Evolutionary conservation across 2,113 vertebrate genomes (phyloP), one percentile per base, ranked within the genome.

Genomic region (Megaleporinus macrocephalus): DNA sequence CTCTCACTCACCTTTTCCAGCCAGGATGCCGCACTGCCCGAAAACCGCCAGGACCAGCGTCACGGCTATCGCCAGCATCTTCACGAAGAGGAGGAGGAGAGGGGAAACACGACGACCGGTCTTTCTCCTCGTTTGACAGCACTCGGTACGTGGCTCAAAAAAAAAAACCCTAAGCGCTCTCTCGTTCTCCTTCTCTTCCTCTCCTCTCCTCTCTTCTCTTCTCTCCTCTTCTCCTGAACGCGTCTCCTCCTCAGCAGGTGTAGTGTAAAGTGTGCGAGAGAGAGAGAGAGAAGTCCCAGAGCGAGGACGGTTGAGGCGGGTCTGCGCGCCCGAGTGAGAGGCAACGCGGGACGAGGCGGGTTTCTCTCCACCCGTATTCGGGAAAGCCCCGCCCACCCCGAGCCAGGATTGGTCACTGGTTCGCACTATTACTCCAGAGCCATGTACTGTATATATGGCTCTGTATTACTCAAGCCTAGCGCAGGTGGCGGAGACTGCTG

Each of bases 1-100:
- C 15, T 18, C 15, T 12, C 57, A 44, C 91, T 76, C 92, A 94
- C 93, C 93, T 93, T 93, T 94, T 86, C 92, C 91, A 26, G 85
- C 88, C 74, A 89, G 33, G 51, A 88, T 85, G 77, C 86, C 85
- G 85, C 85, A 87, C 78, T 85, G 87, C 80, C 87, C 88, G 82
- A 78, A 90, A 27, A 91, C 5, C 65, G 92, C 90, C 83, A 90
- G 90, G 62, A 91, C 27, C 65, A 92, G 78, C 80, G 80, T 22
- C 26, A 87, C 62, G 22, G 87, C 79, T 84, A 92, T 75, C 82
- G 85, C 73, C 82, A 84, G 65, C 66, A 33, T 85, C 73, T 86
- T 86, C 90, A 92, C 92, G 88, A 65, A 85, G 71, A 65, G 33
- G 22, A 62, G 57, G 44, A 30, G 44, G 85, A 44, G 27, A 4